Percentiles rank a stretch among this genome's conserved stretches.
phyloP scores from a whole-genome alignment of 2,797 vertebrate genomes.

The Hydrolagus colliei region DNA sequence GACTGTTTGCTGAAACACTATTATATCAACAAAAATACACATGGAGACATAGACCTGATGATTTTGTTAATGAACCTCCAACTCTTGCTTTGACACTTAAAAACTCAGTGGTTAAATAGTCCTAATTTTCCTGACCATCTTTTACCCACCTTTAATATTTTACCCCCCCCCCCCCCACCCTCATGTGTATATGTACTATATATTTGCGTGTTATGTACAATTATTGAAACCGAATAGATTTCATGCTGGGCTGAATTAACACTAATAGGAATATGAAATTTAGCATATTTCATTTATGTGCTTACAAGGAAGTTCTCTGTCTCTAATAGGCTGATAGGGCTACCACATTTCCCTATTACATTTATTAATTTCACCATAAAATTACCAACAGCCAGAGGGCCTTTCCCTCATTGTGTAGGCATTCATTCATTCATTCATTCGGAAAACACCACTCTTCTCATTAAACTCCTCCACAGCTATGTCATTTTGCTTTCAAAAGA shows the following conservation, averaged over 20 bases:
- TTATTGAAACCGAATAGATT: not conserved
- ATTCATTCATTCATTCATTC: not conserved
- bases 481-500: not conserved
- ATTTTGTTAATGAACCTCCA: not conserved
- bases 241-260: constrained; percentile 6
- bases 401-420: not conserved
- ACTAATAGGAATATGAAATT: not conserved
- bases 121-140: not conserved
- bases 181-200: not conserved
- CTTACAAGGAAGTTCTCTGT: not conserved
- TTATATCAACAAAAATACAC: not conserved
- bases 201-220: not conserved
- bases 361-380: constrained; percentile 2
- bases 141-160: not conserved
- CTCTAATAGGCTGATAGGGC: not conserved
- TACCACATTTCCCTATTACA: not conserved
- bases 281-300: not conserved
- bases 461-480: not conserved
- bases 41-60: not conserved
- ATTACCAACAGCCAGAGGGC: not conserved
- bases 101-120: not conserved
- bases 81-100: not conserved
- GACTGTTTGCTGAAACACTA: not conserved
- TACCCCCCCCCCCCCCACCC: not conserved
- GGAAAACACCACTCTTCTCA: not conserved